Percentiles rank a stretch among this genome's conserved stretches.
These are phyloP conservation scores for Equus przewalskii DNA, from an alignment of 2,113 vertebrate species.

Conservation along the genomic window DNA sequence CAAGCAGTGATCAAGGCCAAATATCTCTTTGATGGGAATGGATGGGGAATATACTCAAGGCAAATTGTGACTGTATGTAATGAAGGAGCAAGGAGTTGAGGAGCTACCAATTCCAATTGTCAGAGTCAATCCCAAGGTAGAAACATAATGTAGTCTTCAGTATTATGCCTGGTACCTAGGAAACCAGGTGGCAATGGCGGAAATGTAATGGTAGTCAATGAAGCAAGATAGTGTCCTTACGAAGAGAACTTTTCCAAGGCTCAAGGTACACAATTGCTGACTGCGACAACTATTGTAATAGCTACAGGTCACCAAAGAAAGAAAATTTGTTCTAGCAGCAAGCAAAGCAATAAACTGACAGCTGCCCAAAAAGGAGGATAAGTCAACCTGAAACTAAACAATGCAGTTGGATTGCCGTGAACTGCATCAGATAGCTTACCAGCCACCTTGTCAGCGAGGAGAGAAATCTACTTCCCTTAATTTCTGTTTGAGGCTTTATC, in stretches of 20 bases:
- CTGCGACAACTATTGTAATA: neutral
- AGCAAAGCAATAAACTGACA: neutral
- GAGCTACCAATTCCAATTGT: too few relatives aligned
- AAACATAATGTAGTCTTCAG: neutral
- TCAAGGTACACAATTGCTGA: neutral
- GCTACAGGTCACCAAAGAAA: neutral
- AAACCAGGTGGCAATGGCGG: neutral
- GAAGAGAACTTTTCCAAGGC: neutral
- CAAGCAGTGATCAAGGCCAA: neutral
- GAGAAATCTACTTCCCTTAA: neutral
- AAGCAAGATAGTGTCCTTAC: neutral
- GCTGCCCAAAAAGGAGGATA: neutral
- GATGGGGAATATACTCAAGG: neutral
- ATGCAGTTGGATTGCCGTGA: neutral
- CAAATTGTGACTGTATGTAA: neutral
- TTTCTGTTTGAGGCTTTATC: neutral
- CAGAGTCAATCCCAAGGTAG: neutral
- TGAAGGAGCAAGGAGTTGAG: neutral
- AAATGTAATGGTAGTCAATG: neutral
- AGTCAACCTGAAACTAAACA: neutral
- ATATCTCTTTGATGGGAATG: neutral
- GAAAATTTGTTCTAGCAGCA: neutral
- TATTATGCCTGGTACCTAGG: neutral
- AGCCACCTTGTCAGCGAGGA: neutral
- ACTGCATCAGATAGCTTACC: neutral